Evolutionary conservation across 2,888 invertebrate species (phyloP).

Genomic region (Apodemia mormo): DNA sequence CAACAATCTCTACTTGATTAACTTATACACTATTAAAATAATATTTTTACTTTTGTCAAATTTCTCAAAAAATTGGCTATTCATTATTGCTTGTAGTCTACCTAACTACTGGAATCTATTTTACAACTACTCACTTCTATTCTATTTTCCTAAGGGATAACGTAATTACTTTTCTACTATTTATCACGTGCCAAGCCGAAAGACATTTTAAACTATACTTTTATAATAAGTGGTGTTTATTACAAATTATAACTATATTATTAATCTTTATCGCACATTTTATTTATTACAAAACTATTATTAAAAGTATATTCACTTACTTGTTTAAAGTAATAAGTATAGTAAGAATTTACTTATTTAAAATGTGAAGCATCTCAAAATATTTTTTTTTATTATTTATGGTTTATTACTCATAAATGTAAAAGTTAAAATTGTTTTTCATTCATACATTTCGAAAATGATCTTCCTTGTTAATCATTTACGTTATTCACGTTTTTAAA

Average conservation of each 20-base stretch:
- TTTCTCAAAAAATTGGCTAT: constrained; percentile 61
- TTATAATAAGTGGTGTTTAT: constrained; percentile 4
- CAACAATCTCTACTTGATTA: constrained; percentile 19
- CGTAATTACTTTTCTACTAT: not conserved
- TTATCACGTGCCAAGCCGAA: constrained; percentile 11
- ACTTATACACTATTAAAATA: constrained; percentile 6
- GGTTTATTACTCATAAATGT: no score
- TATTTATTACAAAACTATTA: constrained; percentile 9
- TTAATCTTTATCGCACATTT: not conserved
- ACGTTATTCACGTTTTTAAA: no score
- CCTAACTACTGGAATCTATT: constrained; percentile 53
- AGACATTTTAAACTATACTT: constrained; percentile 1
- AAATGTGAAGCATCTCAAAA: no score
- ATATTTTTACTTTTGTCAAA: constrained; percentile 45
- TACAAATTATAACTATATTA: constrained; percentile 7
- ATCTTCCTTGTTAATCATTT: no score
- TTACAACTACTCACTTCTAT: constrained; percentile 18
- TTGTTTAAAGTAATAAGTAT: no score
- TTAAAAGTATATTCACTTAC: no score
- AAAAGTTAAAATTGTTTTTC: no score
- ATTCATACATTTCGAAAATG: no score
- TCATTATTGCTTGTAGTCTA: constrained; percentile 72
- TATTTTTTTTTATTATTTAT: no score
- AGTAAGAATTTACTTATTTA: no score
- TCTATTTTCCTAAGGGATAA: constrained; percentile 17